A percentile compares a stretch with the other conserved stretches of the same genome.
Evolutionary conservation across 1,140 invertebrate genomes (phyloP).

Genomic region (Trissolcus basalis): DNA sequence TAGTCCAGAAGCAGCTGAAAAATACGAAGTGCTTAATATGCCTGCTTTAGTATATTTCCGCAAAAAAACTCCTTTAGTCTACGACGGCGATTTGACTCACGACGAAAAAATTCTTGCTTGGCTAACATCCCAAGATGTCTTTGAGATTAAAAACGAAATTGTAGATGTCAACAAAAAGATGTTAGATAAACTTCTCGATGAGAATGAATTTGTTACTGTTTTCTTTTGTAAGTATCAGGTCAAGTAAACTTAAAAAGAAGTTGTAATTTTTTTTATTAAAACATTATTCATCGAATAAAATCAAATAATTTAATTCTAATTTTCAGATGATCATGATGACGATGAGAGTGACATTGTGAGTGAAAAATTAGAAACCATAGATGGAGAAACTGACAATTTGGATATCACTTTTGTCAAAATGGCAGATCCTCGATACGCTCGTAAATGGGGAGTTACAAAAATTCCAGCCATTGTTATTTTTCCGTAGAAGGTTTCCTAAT

Average conservation of each 20-base stretch:
- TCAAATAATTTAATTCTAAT: too few species aligned
- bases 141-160: constrained; percentile 97
- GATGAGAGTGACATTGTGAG: constrained; percentile 87
- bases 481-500: constrained; percentile 94
- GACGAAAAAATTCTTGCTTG: constrained; percentile 90
- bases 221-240: constrained; percentile 90
- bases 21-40: constrained; percentile 87
- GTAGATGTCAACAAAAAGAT: constrained; percentile 97
- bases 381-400: constrained; percentile 94
- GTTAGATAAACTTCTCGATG: constrained; percentile 94
- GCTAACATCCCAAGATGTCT: constrained; percentile 95
- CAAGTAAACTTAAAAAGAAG: too few species aligned
- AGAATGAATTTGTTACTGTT: constrained; percentile 96
- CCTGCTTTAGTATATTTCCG: constrained; percentile 93
- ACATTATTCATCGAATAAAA: too few species aligned
- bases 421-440: constrained; percentile 91
- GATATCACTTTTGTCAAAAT: constrained; percentile 97
- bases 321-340: constrained; percentile 86
- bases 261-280: too few species aligned
- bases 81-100: constrained; percentile 93
- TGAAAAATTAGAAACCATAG: constrained; percentile 92
- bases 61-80: constrained; percentile 90
- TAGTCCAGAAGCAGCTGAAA: constrained; percentile 87
- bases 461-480: constrained; percentile 94
- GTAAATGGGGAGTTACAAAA: constrained; percentile 96